Conservation (phyloP, 2,113 vertebrate species). For the Dascyllus trimaculatus region DNA sequence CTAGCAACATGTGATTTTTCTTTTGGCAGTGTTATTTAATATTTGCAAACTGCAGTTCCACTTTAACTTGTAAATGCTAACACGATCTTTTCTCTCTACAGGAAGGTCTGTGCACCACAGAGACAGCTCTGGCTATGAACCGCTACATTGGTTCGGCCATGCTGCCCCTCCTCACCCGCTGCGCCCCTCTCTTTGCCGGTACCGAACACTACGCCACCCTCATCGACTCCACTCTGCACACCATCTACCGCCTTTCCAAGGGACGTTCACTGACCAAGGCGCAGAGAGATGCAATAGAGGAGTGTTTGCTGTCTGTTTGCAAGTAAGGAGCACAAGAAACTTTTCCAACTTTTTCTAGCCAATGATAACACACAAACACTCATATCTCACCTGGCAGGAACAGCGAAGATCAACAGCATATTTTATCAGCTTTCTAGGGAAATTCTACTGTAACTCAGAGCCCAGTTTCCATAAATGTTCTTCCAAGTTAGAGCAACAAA, state of each 20-base stretch:
- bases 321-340: slow-evolving; percentile 84
- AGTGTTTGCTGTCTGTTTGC: slow-evolving; percentile 95
- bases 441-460: neutral
- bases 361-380: neutral
- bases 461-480: neutral
- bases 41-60: neutral
- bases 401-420: slow-evolving; percentile 7
- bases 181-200: slow-evolving; percentile 94
- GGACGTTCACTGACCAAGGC: slow-evolving; percentile 98
- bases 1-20: neutral
- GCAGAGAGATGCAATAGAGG: slow-evolving; percentile 97
- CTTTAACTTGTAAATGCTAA: neutral
- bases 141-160: slow-evolving; percentile 95
- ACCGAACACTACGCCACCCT: slow-evolving; percentile 93
- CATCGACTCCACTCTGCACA: slow-evolving; percentile 95
- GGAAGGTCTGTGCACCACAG: slow-evolving; percentile 95
- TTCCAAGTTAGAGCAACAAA: slow-evolving; percentile 25
- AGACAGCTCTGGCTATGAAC: slow-evolving; percentile 95
- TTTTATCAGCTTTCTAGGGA: slow-evolving; percentile 18
- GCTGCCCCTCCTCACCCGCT: slow-evolving; percentile 94
- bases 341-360: neutral
- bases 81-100: slow-evolving; percentile 65
- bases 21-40: too few species aligned
- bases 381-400: slow-evolving; percentile 15
- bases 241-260: slow-evolving; percentile 96